Conservation (phyloP, 2,888 invertebrate genomes). For the Invenusta paracnida region DNA sequence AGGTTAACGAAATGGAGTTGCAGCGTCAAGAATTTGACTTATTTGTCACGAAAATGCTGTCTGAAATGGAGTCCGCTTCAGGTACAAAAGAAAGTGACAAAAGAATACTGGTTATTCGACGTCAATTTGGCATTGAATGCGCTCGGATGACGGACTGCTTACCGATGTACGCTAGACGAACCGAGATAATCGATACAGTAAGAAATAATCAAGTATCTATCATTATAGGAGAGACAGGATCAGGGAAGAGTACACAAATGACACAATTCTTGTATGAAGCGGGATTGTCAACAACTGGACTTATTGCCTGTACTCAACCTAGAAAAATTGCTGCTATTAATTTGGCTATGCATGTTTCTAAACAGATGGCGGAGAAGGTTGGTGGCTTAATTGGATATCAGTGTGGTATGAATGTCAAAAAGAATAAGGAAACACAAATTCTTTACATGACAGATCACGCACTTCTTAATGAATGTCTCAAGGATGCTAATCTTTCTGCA, state of each 20-base stretch:
- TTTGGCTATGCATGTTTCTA: slow-evolving; percentile 94
- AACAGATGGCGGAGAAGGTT: slow-evolving; percentile 92
- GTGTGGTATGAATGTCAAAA: slow-evolving; percentile 98
- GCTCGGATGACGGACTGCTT: background rate
- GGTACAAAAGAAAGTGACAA: background rate
- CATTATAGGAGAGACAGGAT: slow-evolving; percentile 91
- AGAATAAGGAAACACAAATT: slow-evolving; percentile 89
- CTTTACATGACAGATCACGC: slow-evolving; percentile 99
- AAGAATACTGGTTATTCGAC: background rate
- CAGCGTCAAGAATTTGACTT: background rate
- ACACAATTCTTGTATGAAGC: slow-evolving; percentile 95
- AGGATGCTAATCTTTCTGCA: slow-evolving; percentile 80
- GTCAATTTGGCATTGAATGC: slow-evolving; percentile 61
- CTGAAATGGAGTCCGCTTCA: background rate
- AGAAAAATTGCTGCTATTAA: slow-evolving; percentile 84
- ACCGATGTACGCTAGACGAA: slow-evolving; percentile 53
- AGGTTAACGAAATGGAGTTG: background rate
- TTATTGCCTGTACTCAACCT: slow-evolving; percentile 67
- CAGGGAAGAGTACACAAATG: slow-evolving; percentile 97
- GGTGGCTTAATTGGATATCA: slow-evolving; percentile 94
- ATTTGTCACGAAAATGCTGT: background rate
- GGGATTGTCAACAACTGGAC: slow-evolving; percentile 81
- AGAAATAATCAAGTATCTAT: slow-evolving; percentile 80
- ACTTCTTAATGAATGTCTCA: slow-evolving; percentile 89
- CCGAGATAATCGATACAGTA: slow-evolving; percentile 50